phyloP scores from a whole-genome alignment of 2,113 vertebrate species.

The pig (Sus scrofa) region T2T-Sscrofa CM000822.6:81198001-81198500 shows the following conservation, averaged over 20 bases:
- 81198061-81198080: accelerated
- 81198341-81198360: background rate
- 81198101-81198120: background rate
- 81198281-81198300: accelerated
- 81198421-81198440: background rate
- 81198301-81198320: background rate
- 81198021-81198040: background rate
- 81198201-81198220: accelerated
- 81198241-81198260: background rate
- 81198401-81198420: background rate
- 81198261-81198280: background rate
- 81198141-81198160: background rate
- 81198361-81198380: background rate
- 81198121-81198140: accelerated
- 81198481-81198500: background rate
- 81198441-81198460: background rate
- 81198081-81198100: accelerated
- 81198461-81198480: background rate
- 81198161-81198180: accelerated
- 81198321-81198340: background rate
- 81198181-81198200: accelerated
- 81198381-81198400: too few species aligned
- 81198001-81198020: background rate
- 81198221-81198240: background rate
- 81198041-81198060: background rate